These are phyloP conservation scores for Mycetomoellerius zeteki DNA, from an alignment of 1,140 invertebrate species.

Conservation along the genomic window DNA sequence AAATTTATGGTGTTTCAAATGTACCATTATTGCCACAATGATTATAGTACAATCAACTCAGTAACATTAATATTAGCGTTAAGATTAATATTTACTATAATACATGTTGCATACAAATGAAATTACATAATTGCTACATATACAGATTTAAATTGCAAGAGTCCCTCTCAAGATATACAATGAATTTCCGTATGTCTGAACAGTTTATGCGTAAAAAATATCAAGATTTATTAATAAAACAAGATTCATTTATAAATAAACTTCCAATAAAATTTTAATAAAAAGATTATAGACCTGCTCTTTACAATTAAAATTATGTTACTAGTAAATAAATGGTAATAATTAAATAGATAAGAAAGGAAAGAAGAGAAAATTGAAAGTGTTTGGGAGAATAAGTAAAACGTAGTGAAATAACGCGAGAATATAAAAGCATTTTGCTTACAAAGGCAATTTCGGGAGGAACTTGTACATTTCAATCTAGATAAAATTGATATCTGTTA, in stretches of 20 bases:
- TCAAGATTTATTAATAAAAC: slow-evolving; percentile 33
- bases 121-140: background rate
- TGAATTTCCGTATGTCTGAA: slow-evolving; percentile 1
- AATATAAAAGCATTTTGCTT: slow-evolving; percentile 18
- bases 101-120: background rate
- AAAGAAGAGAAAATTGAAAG: background rate
- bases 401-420: background rate
- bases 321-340: background rate
- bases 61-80: background rate
- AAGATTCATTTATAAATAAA: slow-evolving; percentile 32
- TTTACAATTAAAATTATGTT: slow-evolving; percentile 11
- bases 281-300: background rate
- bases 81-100: background rate
- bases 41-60: slow-evolving; percentile 1
- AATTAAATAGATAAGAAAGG: background rate
- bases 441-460: slow-evolving; percentile 15
- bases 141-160: slow-evolving; percentile 12
- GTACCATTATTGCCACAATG: background rate
- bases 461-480: slow-evolving; percentile 6
- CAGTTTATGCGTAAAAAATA: slow-evolving; percentile 4
- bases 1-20: background rate
- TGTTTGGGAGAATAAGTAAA: background rate
- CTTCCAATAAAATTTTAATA: background rate
- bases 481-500: slow-evolving; percentile 42
- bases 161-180: background rate